phyloP scores from a whole-genome alignment of 2,888 invertebrate genomes.

The Drosophila nr. perissopoda region DNA sequence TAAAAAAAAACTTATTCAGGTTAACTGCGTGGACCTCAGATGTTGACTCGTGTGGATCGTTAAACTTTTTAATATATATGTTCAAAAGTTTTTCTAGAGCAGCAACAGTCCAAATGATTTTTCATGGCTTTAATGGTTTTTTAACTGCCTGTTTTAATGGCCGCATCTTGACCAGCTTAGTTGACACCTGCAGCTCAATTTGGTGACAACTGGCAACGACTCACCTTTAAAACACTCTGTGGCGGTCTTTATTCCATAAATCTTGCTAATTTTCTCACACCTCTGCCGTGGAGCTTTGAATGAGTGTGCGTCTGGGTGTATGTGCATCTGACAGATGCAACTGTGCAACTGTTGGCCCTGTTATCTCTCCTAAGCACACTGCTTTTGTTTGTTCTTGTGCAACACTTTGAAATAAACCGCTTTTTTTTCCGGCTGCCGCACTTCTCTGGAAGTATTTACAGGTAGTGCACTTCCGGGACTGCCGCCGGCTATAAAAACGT shows the following conservation, averaged over 20 bases:
- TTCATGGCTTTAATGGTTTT: conserved; percentile 54
- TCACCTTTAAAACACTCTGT: conserved; percentile 21
- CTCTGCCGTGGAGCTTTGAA: conserved; percentile 3
- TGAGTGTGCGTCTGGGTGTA: neutral
- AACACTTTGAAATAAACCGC: conserved; percentile 56
- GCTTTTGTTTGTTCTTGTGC: conserved; percentile 37
- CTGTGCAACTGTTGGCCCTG: conserved; percentile 23
- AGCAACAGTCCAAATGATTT: conserved; percentile 40
- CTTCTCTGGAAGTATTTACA: conserved; percentile 40
- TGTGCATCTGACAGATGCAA: conserved; percentile 39
- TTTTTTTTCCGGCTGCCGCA: conserved; percentile 34
- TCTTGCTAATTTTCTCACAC: conserved; percentile 55
- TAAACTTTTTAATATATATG: conserved; percentile 56
- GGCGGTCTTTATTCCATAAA: conserved; percentile 38
- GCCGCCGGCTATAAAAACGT: conserved; percentile 31
- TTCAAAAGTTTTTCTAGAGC: conserved; percentile 57
- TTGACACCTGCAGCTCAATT: conserved; percentile 75
- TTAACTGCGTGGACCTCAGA: conserved; percentile 58
- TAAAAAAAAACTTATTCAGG: conserved; percentile 40
- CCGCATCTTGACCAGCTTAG: conserved; percentile 65
- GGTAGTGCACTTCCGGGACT: conserved; percentile 70
- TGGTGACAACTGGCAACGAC: conserved; percentile 45
- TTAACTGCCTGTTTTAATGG: conserved; percentile 69
- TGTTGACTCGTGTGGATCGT: conserved; percentile 70
- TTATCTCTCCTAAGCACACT: conserved; percentile 22